Evolutionary conservation across 2,113 vertebrate genomes (phyloP).

Genomic region (Poeciliopsis turrubarensis): DNA sequence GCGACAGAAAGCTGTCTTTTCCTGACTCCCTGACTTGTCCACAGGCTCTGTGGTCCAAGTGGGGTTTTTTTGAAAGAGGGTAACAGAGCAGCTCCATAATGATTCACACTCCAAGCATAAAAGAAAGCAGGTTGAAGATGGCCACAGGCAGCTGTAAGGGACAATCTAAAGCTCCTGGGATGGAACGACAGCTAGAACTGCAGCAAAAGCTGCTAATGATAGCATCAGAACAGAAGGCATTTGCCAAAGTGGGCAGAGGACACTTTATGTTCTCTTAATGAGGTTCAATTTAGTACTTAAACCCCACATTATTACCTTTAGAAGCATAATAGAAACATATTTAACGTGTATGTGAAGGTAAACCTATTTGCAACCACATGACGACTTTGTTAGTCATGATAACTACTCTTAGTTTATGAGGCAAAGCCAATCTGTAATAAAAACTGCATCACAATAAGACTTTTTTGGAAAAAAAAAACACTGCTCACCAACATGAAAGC

Average conservation of each 20-base stretch:
- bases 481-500: too few relatives aligned
- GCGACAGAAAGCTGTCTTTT: conserved; percentile 18
- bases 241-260: conserved; percentile 16
- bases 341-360: not conserved
- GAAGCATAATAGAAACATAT: not conserved
- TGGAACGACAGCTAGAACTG: conserved; percentile 15
- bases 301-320: not conserved
- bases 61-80: conserved; percentile 29
- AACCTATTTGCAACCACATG: not conserved
- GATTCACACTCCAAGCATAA: conserved; percentile 49
- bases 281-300: not conserved
- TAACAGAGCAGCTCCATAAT: conserved; percentile 29
- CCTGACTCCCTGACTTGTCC: conserved; percentile 46
- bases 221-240: conserved; percentile 19
- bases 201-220: conserved; percentile 26
- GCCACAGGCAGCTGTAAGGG: conserved; percentile 36
- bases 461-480: too few relatives aligned
- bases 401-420: not conserved
- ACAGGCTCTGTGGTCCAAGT: conserved; percentile 51
- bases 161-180: conserved; percentile 37
- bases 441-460: too few relatives aligned
- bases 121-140: conserved; percentile 34
- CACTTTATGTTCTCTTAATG: not conserved
- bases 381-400: not conserved
- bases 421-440: too few relatives aligned